A percentile compares a stretch with the other conserved stretches of the same genome.
Evolutionary conservation across 2,113 vertebrate species (phyloP).

Genomic region (Muntiacus reevesi): DNA sequence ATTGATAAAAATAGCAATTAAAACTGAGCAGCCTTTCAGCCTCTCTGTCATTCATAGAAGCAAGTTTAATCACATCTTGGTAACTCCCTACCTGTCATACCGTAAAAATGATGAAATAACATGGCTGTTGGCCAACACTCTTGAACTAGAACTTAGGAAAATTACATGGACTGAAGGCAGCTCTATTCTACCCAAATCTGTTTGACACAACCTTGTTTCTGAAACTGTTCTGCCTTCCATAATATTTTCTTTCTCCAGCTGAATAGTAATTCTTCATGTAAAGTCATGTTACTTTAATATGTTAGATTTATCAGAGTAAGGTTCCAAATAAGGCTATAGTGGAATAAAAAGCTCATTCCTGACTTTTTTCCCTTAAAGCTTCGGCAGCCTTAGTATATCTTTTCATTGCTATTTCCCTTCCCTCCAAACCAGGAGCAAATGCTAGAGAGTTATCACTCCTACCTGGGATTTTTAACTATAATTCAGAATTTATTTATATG

Average conservation of each 20-base stretch:
- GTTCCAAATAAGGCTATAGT: not conserved
- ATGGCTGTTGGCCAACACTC: not conserved
- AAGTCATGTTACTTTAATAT: not conserved
- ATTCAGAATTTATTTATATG: not conserved
- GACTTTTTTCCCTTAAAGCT: not conserved
- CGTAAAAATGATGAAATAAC: not conserved
- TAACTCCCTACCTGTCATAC: not conserved
- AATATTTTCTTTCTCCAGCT: not conserved
- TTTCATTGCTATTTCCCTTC: not conserved
- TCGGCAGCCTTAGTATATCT: not conserved
- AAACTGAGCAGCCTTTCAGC: not conserved
- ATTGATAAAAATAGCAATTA: not conserved
- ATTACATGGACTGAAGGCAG: not conserved
- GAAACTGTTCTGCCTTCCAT: not conserved
- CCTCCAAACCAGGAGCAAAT: not conserved
- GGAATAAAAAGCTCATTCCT: not conserved
- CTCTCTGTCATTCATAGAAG: not conserved
- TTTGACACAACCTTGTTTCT: not conserved
- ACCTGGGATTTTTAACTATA: not conserved
- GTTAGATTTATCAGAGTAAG: not conserved
- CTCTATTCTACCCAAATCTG: not conserved
- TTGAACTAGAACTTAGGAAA: not conserved
- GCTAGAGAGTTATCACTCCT: too few relatives aligned
- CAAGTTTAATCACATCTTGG: not conserved
- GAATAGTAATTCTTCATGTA: not conserved